phyloP scores from a whole-genome alignment of 2,113 vertebrate genomes.

The Dicentrarchus labrax region DNA sequence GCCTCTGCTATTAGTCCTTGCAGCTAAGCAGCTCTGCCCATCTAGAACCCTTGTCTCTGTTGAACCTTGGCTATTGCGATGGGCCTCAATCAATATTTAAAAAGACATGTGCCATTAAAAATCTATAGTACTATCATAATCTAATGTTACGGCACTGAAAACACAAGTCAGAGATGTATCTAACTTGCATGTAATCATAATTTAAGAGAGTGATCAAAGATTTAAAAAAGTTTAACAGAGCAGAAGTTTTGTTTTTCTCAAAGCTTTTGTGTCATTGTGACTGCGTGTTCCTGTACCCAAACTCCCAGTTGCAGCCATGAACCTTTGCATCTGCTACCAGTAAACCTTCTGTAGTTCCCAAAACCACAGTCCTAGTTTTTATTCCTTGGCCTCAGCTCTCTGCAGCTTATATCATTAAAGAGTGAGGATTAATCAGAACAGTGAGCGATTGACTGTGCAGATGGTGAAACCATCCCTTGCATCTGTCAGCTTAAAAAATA shows the following conservation, averaged over 20 bases:
- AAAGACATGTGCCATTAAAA: not conserved
- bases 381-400: slow-evolving; percentile 28
- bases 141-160: not conserved
- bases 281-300: not conserved
- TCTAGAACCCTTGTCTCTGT: not conserved
- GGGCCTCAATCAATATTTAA: too few relatives aligned
- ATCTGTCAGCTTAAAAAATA: slow-evolving; percentile 51
- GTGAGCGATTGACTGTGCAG: slow-evolving; percentile 60
- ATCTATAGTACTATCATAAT: not conserved
- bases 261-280: not conserved
- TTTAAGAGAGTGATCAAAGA: slow-evolving; percentile 17
- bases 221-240: not conserved
- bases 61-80: not conserved
- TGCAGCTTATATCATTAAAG: slow-evolving; percentile 62
- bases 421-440: slow-evolving; percentile 60
- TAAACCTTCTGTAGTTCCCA: slow-evolving; percentile 44
- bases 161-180: not conserved
- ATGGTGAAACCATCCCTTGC: slow-evolving; percentile 56
- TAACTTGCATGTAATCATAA: not conserved
- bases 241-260: not conserved
- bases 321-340: slow-evolving; percentile 65
- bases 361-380: slow-evolving; percentile 55
- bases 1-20: not conserved
- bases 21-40: not conserved
- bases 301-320: slow-evolving; percentile 35